phyloP scores from a whole-genome alignment of 2,797 vertebrate species.

The Kryptolebias ocellatus region DNA sequence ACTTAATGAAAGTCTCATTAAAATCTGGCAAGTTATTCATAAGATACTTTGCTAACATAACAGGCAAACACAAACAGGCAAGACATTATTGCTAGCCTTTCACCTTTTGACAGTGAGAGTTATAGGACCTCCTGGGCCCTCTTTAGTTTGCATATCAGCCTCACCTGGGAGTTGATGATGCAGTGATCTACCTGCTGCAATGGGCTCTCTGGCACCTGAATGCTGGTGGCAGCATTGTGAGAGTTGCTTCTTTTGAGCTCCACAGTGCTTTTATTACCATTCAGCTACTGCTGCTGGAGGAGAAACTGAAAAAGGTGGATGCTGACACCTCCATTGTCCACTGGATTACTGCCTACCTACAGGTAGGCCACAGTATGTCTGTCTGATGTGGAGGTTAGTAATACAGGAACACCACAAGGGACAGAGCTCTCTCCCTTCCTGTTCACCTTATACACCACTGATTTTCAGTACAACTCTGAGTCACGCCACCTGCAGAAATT shows the following conservation, averaged over 20 bases:
- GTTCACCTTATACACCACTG: conserved; percentile 4
- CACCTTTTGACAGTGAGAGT: too few relatives aligned
- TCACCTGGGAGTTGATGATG: background rate
- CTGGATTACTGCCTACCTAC: conserved; percentile 7
- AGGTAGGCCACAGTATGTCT: background rate
- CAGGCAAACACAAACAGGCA: too few relatives aligned
- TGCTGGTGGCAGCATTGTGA: background rate
- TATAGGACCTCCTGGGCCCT: background rate
- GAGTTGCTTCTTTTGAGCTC: background rate
- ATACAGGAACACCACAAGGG: background rate
- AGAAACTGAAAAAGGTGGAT: background rate
- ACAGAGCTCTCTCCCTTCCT: background rate
- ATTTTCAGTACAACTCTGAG: background rate
- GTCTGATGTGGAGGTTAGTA: background rate
- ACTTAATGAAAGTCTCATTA: too few relatives aligned
- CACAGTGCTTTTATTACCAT: too few relatives aligned
- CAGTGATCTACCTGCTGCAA: background rate
- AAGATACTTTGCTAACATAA: too few relatives aligned
- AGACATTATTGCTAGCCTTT: too few relatives aligned
- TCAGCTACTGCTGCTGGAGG: background rate
- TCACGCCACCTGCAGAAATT: background rate
- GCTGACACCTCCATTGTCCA: background rate
- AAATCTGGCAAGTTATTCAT: too few relatives aligned
- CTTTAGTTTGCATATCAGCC: too few relatives aligned
- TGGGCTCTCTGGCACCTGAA: background rate